Evolutionary conservation across 1,140 invertebrate species (phyloP), one percentile per base, ranked within the genome.

Genomic region (Zaprionus vittiger): DNA sequence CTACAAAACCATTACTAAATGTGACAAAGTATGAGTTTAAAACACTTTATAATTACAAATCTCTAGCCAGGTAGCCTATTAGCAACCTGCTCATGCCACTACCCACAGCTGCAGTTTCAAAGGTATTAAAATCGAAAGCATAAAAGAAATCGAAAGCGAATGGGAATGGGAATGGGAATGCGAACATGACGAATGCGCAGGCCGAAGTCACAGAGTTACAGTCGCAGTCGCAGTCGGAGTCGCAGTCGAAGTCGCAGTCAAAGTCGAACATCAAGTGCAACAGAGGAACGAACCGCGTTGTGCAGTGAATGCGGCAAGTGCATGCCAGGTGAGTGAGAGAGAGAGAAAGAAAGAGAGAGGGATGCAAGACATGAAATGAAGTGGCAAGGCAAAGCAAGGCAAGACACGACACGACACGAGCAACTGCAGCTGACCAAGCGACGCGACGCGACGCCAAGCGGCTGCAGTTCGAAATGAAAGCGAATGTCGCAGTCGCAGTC

Each of bases 71-170:
- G n/a, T 7, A 11, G n/a, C 2, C 44, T 49, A 49, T 49, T 41
- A 41, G 9, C 5, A 20, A 31, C 56, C 22, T 24, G 52, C 9
- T 60, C 60, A 68, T 66, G 65, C 79, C 11, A 34, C 28, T 34
- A 34, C 31, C 31, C 31, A 66, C 81, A 52, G 65, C 49, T 59
- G 59, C 37, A 60, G 68, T 72, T 90, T 81, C 81, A 87, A 87
- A 79, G 81, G 85, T 90, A 89, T 89, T 52, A 80, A 83, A 86
- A 87, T 80, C 84, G 83, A 87, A 87, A 87, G 80, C 82, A 73
- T 69, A 69, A 83, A 84, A 83, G 81, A 87, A 87, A 89, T 89
- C 83, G 83, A 87, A 87, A 84, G 84, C 83, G 81, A 85, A 89
- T 64, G 67, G 67, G 28, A 59, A 69, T 31, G 41, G 20, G 20